These are phyloP conservation scores for Cyphomyrus discorhynchus DNA, from an alignment of 2,113 vertebrate species.

Conservation along the genomic window DNA sequence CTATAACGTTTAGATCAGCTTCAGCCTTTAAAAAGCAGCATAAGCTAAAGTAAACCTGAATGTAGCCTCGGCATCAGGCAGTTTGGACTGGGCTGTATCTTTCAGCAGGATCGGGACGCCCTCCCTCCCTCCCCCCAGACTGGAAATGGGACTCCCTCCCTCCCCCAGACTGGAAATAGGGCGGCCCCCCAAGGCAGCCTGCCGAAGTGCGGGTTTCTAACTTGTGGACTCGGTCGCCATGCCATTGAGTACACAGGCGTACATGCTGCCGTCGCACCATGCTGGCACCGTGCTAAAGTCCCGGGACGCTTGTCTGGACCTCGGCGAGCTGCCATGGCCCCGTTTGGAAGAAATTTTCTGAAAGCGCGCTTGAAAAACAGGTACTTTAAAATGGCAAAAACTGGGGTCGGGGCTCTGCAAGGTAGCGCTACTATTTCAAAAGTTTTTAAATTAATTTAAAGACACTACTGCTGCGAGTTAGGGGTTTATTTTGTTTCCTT, in stretches of 20 bases:
- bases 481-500: neutral
- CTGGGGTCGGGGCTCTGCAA: neutral
- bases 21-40: neutral
- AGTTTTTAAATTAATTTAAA: neutral
- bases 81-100: neutral
- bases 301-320: neutral
- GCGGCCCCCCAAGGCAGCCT: neutral
- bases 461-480: neutral
- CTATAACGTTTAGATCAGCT: neutral
- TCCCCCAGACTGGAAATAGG: neutral
- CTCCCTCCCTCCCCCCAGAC: neutral
- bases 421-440: neutral
- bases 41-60: neutral
- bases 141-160: neutral
- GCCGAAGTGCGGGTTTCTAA: neutral
- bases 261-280: neutral
- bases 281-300: neutral
- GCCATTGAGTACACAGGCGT: neutral
- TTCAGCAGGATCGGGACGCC: neutral
- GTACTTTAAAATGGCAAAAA: slow-evolving; percentile 48
- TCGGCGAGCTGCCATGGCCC: slow-evolving; percentile 68
- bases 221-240: neutral
- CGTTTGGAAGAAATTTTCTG: slow-evolving; percentile 82
- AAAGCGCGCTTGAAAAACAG: slow-evolving; percentile 85
- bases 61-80: neutral